Evolutionary conservation across 2,888 invertebrate genomes (phyloP), one percentile per base, ranked within the genome.

Genomic region (Pyrrhia umbra): DNA sequence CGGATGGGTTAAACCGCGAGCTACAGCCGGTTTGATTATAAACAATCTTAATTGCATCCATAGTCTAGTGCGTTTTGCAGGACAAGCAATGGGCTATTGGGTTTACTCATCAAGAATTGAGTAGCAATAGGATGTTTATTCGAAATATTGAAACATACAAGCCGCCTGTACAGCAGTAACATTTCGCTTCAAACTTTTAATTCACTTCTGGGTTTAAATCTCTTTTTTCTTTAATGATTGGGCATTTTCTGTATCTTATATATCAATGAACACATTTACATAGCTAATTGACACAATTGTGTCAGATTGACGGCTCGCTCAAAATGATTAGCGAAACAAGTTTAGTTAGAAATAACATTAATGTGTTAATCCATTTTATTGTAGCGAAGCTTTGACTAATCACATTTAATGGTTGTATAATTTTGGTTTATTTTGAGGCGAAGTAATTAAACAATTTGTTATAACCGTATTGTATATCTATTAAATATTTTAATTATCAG

Each of bases 221-320:
- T 16, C 39, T 16, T 15, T 40, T n/a, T 40, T n/a, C 16, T 0
- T 40, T 15, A 40, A 40, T 40, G 6, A 9, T 13, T 18, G 6
- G 8, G 1, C 9, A 23, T 20, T 63, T 43, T 30, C 54, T 42
- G 50, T 55, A 51, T 54, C 6, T 15, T 13, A 18, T 25, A 45
- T 57, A 20, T 23, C 21, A 49, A 56, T 25, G 15, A 25, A 37
- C n/a, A 61, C 45, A 78, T 78, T 77, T 80, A 58, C 74, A 77
- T 70, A 64, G 61, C 61, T 80, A 80, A 78, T 78, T 77, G 67
- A 50, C 68, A 27, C 62, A 45, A 69, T 78, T 77, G 78, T 68
- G 52, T 59, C 40, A 55, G 55, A 69, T 75, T 57, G 61, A 55
- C 63, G 71, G 23, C 77, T 57, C 49, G 57, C 63, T 21, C 37